These are phyloP conservation scores for Labeo catla DNA, from an alignment of 2,113 vertebrate genomes.

Conservation along the genomic window DNA sequence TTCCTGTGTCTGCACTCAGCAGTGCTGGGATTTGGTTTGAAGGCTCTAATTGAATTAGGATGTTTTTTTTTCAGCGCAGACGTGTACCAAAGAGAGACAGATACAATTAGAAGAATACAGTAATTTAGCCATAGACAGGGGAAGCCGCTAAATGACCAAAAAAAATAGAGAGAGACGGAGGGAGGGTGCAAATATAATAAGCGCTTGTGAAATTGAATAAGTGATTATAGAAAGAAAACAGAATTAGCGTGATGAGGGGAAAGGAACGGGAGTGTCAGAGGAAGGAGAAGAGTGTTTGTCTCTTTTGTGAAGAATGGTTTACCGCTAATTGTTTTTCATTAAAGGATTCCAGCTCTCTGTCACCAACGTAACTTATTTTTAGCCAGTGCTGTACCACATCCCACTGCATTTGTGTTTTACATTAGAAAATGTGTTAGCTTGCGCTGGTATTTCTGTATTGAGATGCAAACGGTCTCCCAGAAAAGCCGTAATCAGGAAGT, in stretches of 20 bases:
- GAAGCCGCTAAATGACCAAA: constrained; percentile 29
- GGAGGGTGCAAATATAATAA: constrained; percentile 1
- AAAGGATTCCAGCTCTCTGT: constrained; percentile 10
- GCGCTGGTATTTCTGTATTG: background rate
- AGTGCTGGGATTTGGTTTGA: constrained; percentile 85
- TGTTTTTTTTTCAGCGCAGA: constrained; percentile 81
- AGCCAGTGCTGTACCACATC: background rate
- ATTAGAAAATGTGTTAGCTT: background rate
- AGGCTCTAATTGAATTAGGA: constrained; percentile 88
- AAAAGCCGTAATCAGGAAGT: background rate
- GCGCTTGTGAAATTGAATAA: constrained; percentile 9
- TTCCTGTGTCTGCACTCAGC: constrained; percentile 83
- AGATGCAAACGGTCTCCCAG: background rate
- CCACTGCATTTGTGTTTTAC: background rate
- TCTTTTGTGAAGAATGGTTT: constrained; percentile 3
- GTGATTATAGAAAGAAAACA: constrained; percentile 49
- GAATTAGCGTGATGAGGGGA: background rate
- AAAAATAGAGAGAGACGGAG: background rate
- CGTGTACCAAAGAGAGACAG: constrained; percentile 62
- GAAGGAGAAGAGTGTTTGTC: background rate
- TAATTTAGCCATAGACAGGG: constrained; percentile 15
- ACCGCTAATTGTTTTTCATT: constrained; percentile 18
- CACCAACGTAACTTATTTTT: background rate
- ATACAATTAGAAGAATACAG: background rate
- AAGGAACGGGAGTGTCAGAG: background rate